Conservation (phyloP, 37 sponge, comb jelly and placozoan genomes). For the Petrosia ficiformis region DNA sequence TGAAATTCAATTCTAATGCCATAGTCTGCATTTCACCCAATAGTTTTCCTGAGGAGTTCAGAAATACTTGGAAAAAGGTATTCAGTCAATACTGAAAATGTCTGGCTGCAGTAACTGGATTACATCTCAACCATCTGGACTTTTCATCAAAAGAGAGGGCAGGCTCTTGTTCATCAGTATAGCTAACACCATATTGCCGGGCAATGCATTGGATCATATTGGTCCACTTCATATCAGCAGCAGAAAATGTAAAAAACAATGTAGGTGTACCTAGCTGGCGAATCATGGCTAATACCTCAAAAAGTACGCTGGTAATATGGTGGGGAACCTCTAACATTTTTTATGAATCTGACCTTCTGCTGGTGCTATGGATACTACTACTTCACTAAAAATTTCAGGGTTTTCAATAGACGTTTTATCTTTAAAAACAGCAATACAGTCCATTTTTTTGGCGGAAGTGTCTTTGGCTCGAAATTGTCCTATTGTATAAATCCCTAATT, state of each 20-base stretch:
- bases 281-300: neutral
- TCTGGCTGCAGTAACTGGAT: conserved; percentile 9
- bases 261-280: neutral
- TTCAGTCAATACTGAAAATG: conserved; percentile 21
- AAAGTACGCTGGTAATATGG: neutral
- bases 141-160: conserved; percentile 1
- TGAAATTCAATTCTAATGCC: conserved; percentile 11
- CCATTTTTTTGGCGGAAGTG: too few species aligned
- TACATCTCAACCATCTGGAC: neutral
- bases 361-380: too few species aligned
- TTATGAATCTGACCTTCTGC: too few species aligned
- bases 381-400: too few species aligned
- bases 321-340: conserved; percentile 17
- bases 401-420: too few species aligned
- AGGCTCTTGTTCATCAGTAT: neutral
- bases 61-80: neutral
- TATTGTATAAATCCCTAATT: too few species aligned
- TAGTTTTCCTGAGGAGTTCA: neutral
- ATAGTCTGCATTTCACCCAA: neutral
- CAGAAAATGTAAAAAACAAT: conserved; percentile 7
- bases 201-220: neutral
- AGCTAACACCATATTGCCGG: neutral
- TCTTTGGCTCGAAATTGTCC: too few species aligned
- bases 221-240: conserved; percentile 16
- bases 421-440: too few species aligned